Evolutionary conservation across 2,797 vertebrate species (phyloP), one percentile per base, ranked within the genome.

Genomic region (Craterocephalus amniculus): DNA sequence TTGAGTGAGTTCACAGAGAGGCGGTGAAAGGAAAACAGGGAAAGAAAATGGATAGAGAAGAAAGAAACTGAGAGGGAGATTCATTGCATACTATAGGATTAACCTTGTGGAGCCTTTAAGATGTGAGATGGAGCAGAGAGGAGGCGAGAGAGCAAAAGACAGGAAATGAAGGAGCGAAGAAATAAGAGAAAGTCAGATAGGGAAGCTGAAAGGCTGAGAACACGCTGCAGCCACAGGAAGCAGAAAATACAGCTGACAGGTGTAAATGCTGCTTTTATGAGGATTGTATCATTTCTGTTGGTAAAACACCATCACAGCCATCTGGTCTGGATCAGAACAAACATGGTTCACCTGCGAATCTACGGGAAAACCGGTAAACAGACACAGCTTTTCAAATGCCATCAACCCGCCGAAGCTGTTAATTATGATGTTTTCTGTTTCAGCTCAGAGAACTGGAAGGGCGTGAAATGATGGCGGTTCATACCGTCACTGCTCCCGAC

Each of bases 121-220:
- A 57, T 22, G 36, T n/a, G 67, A 67, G 58, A 59, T n/a, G 58
- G 29, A 61, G 29, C 27, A 13, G 61, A 67, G 4, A 62, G 32
- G 22, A 72, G 58, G 58, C 57, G 43, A 70, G 58, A 76, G 26
- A 78, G 73, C 2, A 65, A 74, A 74, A 63, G 63, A 67, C 35
- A 54, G 38, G 59, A 67, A 78, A 68, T 62, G 29, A 73, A 74
- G 58, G 55, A 52, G 27, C 1, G 6, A 57, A 0, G 10, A 31
- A 36, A 10, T 48, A 58, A 61, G 0, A 36, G 29, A 24, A 48
- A 54, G 27, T 5, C 7, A 29, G 40, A 18, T 20, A 1, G 52
- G 40, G 58, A 22, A 16, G 16, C 63, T 4, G 26, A 31, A 43
- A 43, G 16, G 4, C 40, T n/a, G 43, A n/a, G 3, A 10, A n/a